phyloP scores from a whole-genome alignment of 2,888 invertebrate genomes.

The Platycheirus rosarum region DNA sequence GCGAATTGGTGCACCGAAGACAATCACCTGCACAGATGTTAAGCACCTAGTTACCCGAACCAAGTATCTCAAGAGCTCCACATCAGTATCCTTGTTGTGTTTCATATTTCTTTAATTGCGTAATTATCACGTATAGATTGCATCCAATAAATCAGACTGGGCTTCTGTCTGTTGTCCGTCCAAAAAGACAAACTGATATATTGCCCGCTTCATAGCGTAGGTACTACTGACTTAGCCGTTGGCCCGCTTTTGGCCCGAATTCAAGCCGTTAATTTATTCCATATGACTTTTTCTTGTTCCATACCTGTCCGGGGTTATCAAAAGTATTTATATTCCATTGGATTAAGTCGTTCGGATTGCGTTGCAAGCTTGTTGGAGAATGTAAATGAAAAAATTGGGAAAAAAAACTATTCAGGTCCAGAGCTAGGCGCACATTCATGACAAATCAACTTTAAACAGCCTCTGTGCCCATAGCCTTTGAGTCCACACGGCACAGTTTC shows the following conservation, averaged over 20 bases:
- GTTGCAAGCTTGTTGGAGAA: constrained; percentile 34
- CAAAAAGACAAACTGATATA: constrained; percentile 56
- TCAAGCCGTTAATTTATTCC: constrained; percentile 58
- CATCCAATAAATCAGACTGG: constrained; percentile 51
- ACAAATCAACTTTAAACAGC: constrained; percentile 61
- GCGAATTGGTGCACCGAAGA: constrained; percentile 2
- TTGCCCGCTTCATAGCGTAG: constrained; percentile 16
- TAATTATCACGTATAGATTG: constrained; percentile 68
- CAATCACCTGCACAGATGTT: constrained; percentile 25
- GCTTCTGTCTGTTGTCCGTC: constrained; percentile 73
- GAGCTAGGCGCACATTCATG: constrained; percentile 51
- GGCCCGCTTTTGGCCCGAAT: constrained; percentile 25
- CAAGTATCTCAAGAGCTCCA: neutral
- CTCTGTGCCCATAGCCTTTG: constrained; percentile 10
- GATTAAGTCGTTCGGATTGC: constrained; percentile 66
- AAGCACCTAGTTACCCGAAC: neutral
- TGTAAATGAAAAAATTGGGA: constrained; percentile 49
- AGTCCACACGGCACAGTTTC: constrained; percentile 47
- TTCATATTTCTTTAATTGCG: constrained; percentile 68
- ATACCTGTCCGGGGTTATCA: constrained; percentile 45
- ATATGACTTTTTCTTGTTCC: constrained; percentile 15
- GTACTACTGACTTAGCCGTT: constrained; percentile 6
- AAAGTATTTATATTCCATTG: constrained; percentile 66
- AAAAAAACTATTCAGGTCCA: constrained; percentile 25
- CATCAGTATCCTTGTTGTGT: constrained; percentile 11